Evolutionary conservation across 1,140 invertebrate species (phyloP), one percentile per base, ranked within the genome.

Genomic region (Atopsyche davidsoni): DNA sequence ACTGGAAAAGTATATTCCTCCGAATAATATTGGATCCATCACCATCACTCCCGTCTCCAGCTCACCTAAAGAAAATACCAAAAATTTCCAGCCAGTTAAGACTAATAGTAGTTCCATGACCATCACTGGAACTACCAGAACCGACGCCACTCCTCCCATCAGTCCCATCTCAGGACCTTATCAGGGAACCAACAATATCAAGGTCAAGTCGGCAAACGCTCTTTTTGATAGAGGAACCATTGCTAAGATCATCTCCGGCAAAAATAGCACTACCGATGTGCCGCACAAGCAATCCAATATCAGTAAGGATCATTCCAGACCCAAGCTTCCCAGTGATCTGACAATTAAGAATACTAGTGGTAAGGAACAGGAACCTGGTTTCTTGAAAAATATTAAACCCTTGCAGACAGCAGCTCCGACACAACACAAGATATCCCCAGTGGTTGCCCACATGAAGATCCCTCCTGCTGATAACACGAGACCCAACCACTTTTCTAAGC

Each of bases 21-120:
- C 68, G 0, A 70, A 65, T 38, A 69, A 60, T 46, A 68, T 70
- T 14, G 68, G 70, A 55, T 69, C 68, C 42, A 67, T 74, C 38
- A 74, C 70, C 11, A 53, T 56, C 13, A 47, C 50, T 7, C 50
- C 53, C 13, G 42, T 53, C 11, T 21, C 38, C 10, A 40, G 22
- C 11, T 41, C 34, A 17, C 32, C 16, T 19, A 54, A 46, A 38
- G 43, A 51, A 11, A n/a, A 17, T 4, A 32, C 4, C 43, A 56
- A 49, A 16, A 19, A 19, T 21, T 38, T 34, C 13, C 42, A 36
- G 3, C 22, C 46, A 3, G 36, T 19, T 19, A 46, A 46, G 22
- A 47, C 35, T 9, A 10, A 9, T 31, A 16, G 19, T 32, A 43
- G 23, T 21, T 46, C 43, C 6, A 25, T 45, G 10, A 51, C 36